Conservation (phyloP, 2,113 vertebrate species). For the Thymallus thymallus region DNA sequence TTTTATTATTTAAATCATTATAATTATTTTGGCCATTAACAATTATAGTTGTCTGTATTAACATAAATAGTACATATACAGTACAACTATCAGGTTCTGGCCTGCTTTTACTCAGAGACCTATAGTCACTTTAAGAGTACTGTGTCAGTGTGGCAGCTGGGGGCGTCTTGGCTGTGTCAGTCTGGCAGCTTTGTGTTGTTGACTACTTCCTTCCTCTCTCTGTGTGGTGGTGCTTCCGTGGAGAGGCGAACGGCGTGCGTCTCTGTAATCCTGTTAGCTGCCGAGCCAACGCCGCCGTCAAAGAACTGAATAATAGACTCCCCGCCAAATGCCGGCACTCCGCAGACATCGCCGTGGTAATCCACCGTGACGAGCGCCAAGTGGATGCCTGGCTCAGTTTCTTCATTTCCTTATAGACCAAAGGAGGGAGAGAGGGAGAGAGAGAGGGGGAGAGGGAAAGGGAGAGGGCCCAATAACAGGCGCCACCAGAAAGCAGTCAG, state of each 20-base stretch:
- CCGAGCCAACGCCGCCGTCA: background rate
- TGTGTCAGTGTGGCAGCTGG: background rate
- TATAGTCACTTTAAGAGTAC: too few relatives aligned
- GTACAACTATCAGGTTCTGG: too few relatives aligned
- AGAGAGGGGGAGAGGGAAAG: background rate
- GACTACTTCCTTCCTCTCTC: slow-evolving; percentile 4
- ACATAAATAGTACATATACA: too few relatives aligned
- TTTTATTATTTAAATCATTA: too few relatives aligned
- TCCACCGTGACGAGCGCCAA: background rate
- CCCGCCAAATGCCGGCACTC: background rate
- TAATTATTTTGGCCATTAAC: too few relatives aligned
- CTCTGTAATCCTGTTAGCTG: slow-evolving; percentile 21
- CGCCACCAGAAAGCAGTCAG: background rate
- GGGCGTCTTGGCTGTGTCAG: background rate
- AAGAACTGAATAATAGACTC: slow-evolving; percentile 14
- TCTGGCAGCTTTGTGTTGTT: background rate
- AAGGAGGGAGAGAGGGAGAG: background rate
- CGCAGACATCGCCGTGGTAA: background rate
- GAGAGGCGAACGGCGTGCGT: background rate
- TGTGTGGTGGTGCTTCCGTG: background rate
- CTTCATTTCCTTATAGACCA: background rate
- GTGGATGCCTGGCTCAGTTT: background rate
- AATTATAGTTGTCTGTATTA: too few relatives aligned
- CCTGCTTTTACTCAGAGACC: too few relatives aligned
- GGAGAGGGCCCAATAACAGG: background rate